phyloP scores from a whole-genome alignment of 1,140 invertebrate genomes.

The Neotoxoptera formosana region DNA sequence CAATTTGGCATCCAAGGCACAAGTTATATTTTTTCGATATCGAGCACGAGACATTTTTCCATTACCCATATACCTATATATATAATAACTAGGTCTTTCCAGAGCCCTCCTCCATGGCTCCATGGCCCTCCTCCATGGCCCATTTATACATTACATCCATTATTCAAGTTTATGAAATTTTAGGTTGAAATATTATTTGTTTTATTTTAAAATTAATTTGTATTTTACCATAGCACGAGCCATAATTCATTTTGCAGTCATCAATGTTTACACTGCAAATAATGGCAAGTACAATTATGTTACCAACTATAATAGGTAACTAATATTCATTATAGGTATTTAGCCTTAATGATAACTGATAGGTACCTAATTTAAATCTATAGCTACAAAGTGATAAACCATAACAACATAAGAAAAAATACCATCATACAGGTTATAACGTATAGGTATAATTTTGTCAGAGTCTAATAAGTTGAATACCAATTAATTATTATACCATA shows the following conservation, averaged over 20 bases:
- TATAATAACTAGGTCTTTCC: neutral
- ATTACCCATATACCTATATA: neutral
- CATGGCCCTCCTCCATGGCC: too few species aligned
- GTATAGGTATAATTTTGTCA: too few species aligned
- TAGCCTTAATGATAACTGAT: too few species aligned
- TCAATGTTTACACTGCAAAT: neutral
- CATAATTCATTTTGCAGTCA: too few species aligned
- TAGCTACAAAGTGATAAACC: too few species aligned
- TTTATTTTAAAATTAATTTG: neutral
- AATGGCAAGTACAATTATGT: neutral
- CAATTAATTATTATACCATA: too few species aligned
- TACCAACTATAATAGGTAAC: neutral
- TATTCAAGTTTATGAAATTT: neutral
- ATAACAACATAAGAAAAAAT: too few species aligned
- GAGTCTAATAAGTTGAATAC: too few species aligned
- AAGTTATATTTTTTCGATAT: neutral
- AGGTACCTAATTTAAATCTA: too few species aligned
- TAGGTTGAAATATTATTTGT: neutral
- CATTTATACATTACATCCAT: neutral
- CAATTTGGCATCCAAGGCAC: neutral
- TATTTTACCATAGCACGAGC: too few species aligned
- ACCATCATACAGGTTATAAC: too few species aligned
- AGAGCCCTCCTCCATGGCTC: neutral
- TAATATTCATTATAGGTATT: too few species aligned
- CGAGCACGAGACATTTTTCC: neutral